Base-by-base conservation (phyloP, 2,113 vertebrate genomes). In the Tapirus terrestris region DNA sequence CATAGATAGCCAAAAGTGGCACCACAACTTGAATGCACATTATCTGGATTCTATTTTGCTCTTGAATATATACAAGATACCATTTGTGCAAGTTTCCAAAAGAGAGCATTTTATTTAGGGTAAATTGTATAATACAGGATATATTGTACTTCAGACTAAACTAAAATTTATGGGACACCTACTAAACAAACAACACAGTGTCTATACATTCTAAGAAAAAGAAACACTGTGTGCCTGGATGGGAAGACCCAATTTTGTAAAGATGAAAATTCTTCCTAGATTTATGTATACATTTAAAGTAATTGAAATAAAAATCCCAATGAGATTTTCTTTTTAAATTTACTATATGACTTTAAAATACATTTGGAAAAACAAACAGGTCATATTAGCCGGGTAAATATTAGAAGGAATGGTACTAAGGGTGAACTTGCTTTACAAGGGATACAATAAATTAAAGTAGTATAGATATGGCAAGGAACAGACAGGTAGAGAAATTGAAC, bases 41-140 rank as follows among this genome's bases (percentile, higher is more conserved):
- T 91, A 80, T 95, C 36, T 70, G 63, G 13, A 73, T 80, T 95
- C 63, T 72, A 43, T 80, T 76, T 91, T 95, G 3, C 43, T 72
- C 48, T 72, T 61, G 33, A 70, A 72, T 60, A 70, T 76, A 77
- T 68, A 77, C 6, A 58, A 91, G 31, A 85, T 79, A 79, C 18
- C 2, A 10, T 68, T 79, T 63, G 65, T 13, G n/a, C 31, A 87
- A 73, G 72, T 53, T 73, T 96, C 21, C 5, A 63, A 86, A 79
- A 79, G 53, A 61, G 7, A 86, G 1, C 18, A 81, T 81, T 88
- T 63, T 27, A 75, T 56, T 89, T 89, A 45, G 29, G 10, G 45
- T 23, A 48, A 94, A 29, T 33, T 61, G 5, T 56, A 45, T 56
- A 65, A n/a, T 31, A 70, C 9, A 60, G 29, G 23, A 36, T 60